Conservation (phyloP, 1,140 invertebrate genomes). For the Luehdorfia chinensis region DNA sequence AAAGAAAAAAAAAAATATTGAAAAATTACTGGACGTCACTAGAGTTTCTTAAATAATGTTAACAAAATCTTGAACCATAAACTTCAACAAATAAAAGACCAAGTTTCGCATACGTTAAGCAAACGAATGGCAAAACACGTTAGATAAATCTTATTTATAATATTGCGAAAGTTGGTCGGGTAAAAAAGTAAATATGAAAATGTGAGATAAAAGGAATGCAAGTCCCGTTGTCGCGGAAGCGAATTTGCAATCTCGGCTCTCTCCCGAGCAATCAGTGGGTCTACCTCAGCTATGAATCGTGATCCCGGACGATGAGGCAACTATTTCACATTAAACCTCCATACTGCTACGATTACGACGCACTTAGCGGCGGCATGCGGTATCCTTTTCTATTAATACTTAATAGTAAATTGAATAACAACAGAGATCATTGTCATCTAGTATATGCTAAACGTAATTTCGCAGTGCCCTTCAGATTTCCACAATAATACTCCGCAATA, state of each 20-base stretch:
- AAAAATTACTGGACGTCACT: no score
- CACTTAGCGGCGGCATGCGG: slow-evolving; percentile 29
- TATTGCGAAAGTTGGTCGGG: no score
- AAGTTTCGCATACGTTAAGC: no score
- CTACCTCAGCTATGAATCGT: slow-evolving; percentile 29
- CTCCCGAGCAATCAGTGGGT: slow-evolving; percentile 37
- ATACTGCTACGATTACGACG: slow-evolving; percentile 30
- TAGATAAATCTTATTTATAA: no score
- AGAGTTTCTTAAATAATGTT: no score
- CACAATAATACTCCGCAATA: not conserved
- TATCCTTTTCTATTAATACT: slow-evolving; percentile 32
- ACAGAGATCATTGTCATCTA: no score
- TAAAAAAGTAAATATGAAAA: slow-evolving; percentile 18
- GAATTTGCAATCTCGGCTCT: slow-evolving; percentile 35
- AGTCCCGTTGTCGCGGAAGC: slow-evolving; percentile 50
- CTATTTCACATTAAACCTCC: slow-evolving; percentile 40
- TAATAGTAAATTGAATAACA: slow-evolving; percentile 32
- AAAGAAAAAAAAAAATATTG: no score
- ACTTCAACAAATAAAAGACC: no score
- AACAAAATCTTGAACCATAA: no score
- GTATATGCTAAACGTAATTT: not conserved
- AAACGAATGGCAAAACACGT: no score
- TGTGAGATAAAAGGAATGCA: slow-evolving; percentile 26
- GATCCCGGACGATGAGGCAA: slow-evolving; percentile 32
- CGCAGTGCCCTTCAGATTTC: no score